phyloP scores from a whole-genome alignment of 2,113 vertebrate genomes.

The Onychostoma macrolepis region DNA sequence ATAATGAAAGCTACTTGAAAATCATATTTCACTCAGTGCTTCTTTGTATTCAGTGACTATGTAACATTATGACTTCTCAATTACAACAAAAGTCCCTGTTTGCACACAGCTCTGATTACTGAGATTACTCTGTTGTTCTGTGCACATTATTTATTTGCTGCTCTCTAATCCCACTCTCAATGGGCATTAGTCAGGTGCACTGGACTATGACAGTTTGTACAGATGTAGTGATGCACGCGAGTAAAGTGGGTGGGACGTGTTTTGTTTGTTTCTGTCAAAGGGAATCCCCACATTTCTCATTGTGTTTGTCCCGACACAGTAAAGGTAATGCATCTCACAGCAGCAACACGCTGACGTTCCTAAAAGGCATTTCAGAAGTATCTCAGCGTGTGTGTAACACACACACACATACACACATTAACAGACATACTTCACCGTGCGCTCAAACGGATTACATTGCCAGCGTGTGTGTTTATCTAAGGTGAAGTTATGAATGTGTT shows the following conservation, averaged over 20 bases:
- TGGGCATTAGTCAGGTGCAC: slow-evolving; percentile 62
- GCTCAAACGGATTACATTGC: slow-evolving; percentile 26
- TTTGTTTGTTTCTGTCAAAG: slow-evolving; percentile 68
- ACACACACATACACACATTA: neutral
- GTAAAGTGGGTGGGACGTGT: slow-evolving; percentile 59
- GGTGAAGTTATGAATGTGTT: slow-evolving; percentile 40
- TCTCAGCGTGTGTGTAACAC: slow-evolving; percentile 7
- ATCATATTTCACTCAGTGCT: neutral
- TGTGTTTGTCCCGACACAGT: neutral
- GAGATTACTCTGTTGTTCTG: slow-evolving; percentile 27
- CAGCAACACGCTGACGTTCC: neutral
- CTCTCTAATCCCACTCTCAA: slow-evolving; percentile 72
- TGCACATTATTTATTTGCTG: slow-evolving; percentile 61
- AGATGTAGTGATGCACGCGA: slow-evolving; percentile 62
- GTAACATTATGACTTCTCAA: slow-evolving; percentile 17
- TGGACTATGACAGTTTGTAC: slow-evolving; percentile 59
- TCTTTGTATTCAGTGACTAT: slow-evolving; percentile 26
- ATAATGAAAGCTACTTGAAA: neutral
- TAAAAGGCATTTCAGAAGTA: slow-evolving; percentile 16
- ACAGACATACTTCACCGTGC: slow-evolving; percentile 15
- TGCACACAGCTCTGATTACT: slow-evolving; percentile 38
- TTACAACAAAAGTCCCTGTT: slow-evolving; percentile 17
- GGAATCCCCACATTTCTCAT: slow-evolving; percentile 71
- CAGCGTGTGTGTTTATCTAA: slow-evolving; percentile 32
- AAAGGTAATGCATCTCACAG: slow-evolving; percentile 11